Conservation (phyloP, 2,797 vertebrate genomes). For the Enteromius anoplus region DNA sequence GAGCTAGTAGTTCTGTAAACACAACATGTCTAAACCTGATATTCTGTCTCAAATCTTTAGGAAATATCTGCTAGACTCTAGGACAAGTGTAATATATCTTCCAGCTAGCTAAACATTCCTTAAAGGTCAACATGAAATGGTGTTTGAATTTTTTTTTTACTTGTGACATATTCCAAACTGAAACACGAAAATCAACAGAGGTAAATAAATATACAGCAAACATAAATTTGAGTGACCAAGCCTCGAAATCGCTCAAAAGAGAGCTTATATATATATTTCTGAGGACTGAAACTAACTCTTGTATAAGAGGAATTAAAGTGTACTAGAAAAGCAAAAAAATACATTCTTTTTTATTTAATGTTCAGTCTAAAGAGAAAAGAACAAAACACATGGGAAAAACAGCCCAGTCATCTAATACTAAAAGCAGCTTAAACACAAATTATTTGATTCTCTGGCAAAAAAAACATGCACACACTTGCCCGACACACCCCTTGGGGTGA, state of each 20-base stretch:
- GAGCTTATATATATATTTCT: neutral
- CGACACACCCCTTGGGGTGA: neutral
- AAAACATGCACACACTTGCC: slow-evolving; percentile 16
- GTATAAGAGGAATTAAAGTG: neutral
- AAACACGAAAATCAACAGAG: neutral
- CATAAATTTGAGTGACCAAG: neutral
- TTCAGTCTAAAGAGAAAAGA: neutral
- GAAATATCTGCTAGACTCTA: slow-evolving; percentile 1
- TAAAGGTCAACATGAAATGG: neutral
- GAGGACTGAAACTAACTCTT: neutral
- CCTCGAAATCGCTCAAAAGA: neutral
- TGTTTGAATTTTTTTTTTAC: neutral
- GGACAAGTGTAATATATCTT: neutral
- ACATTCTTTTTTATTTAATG: neutral
- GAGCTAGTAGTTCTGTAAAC: slow-evolving; percentile 3
- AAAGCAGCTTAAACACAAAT: neutral
- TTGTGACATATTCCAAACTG: neutral
- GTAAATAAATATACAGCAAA: neutral
- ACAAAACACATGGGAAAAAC: neutral
- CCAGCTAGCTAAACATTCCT: neutral
- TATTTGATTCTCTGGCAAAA: slow-evolving; percentile 4
- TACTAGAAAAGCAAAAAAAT: neutral
- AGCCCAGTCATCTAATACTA: neutral
- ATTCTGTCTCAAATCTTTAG: neutral
- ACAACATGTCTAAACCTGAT: slow-evolving; percentile 11